phyloP scores from a whole-genome alignment of 1,140 invertebrate species.

The Cydia splendana region DNA sequence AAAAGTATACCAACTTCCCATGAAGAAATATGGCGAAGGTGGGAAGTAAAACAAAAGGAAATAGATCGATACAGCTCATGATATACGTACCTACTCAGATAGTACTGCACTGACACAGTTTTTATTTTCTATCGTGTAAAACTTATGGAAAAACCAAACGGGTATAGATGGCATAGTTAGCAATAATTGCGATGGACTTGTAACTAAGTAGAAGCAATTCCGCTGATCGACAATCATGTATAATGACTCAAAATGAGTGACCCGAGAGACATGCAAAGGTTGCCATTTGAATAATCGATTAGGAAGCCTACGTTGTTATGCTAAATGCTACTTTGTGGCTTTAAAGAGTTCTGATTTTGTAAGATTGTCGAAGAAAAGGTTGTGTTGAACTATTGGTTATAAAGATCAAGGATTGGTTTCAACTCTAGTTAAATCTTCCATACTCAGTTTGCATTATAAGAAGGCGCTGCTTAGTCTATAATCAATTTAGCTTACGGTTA shows the following conservation, averaged over 20 bases:
- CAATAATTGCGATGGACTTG: constrained; percentile 7
- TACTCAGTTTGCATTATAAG: too few relatives aligned
- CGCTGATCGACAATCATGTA: constrained; percentile 38
- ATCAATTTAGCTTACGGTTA: too few relatives aligned
- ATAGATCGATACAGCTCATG: too few relatives aligned
- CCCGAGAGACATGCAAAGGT: constrained; percentile 33
- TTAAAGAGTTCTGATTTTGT: constrained; percentile 11
- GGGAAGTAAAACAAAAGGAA: too few relatives aligned
- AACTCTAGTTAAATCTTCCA: too few relatives aligned
- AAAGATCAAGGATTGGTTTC: too few relatives aligned
- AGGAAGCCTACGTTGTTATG: constrained; percentile 10
- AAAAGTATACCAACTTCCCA: too few relatives aligned
- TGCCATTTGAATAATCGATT: constrained; percentile 36
- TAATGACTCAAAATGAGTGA: constrained; percentile 36
- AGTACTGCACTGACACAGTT: too few relatives aligned
- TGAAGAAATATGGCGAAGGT: too few relatives aligned
- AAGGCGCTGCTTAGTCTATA: too few relatives aligned
- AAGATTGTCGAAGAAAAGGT: not conserved
- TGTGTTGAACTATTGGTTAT: not conserved
- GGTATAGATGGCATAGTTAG: not conserved
- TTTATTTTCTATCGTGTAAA: not conserved
- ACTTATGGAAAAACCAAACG: not conserved
- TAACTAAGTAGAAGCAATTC: constrained; percentile 31
- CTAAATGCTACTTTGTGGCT: constrained; percentile 8
- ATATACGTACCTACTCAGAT: too few relatives aligned